Base-by-base conservation (phyloP, 2,797 vertebrate genomes). In the Microcaecilia unicolor region DNA sequence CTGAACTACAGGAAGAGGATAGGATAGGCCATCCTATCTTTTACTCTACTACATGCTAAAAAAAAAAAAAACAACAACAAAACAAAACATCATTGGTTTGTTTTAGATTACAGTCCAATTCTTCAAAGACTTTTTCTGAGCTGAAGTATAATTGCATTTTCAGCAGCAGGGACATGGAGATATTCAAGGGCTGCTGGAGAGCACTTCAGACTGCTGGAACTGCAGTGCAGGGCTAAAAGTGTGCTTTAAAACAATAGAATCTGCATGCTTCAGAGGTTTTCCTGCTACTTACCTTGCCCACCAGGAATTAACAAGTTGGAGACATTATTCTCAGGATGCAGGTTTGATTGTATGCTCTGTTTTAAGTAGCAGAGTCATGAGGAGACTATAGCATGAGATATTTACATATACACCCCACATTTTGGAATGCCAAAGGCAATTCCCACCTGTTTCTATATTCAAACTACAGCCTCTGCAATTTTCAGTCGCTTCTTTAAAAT, bases 211-310 rank as follows among this genome's bases (percentile, higher is more conserved):
- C 0, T 9, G 25, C 40, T 38, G 34, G 28, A 37, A 24, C 18
- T 24, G 34, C 48, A 36, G 22, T 19, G 33, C 35, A 48, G 72
- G 57, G 57, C 69, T 45, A 59, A 62, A 56, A 25, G 25, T 40
- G 44, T 20, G 35, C 43, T 57, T 57, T 39, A 44, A 70, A 66
- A 70, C 64, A 64, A 53, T 55, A 45, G 48, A 44, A 65, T 76
- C 72, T 58, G 51, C 53, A 71, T 71, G 66, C 74, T 58, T 63
- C 64, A 64, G 67, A 63, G 67, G 31, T 50, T 74, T 71, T 33
- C 60, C 52, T 55, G 67, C 45, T 54, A 51, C 53, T 72, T 62
- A 64, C 67, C 71, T 69, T 59, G 61, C 69, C 67, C 13, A 2
- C 44, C 25, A 64, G 62, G 58, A 72, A 71, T 76, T 70, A 76